These are phyloP conservation scores for Passer domesticus DNA, from an alignment of 2,113 vertebrate genomes.

Conservation along the genomic window DNA sequence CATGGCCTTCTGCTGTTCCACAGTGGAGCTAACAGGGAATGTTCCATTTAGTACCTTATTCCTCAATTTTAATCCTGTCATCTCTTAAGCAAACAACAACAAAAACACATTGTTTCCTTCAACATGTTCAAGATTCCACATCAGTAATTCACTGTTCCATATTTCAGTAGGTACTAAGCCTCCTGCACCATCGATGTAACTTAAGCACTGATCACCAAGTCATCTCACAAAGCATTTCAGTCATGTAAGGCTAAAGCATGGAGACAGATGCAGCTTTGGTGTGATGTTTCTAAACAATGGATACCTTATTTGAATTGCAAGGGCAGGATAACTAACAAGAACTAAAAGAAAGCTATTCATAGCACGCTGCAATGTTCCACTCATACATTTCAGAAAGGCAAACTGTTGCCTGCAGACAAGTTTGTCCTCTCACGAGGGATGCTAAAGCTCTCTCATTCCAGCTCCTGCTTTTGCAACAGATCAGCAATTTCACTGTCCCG, in stretches of 20 bases:
- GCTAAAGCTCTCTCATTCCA: neutral
- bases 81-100: neutral
- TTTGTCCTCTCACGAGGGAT: neutral
- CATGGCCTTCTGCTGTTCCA: neutral
- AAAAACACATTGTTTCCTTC: neutral
- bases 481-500: neutral
- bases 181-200: neutral
- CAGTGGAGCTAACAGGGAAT: neutral
- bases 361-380: neutral
- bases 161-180: neutral
- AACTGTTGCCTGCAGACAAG: constrained; percentile 33
- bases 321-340: constrained; percentile 2
- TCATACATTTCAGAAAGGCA: neutral
- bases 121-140: neutral
- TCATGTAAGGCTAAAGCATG: neutral
- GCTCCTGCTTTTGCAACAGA: neutral
- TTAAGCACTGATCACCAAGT: neutral
- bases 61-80: neutral
- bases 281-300: constrained; percentile 25
- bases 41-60: neutral
- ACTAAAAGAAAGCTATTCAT: constrained; percentile 38
- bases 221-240: constrained; percentile 42
- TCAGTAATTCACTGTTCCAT: neutral
- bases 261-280: constrained; percentile 25
- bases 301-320: constrained; percentile 28